Base-by-base conservation (phyloP, 2,113 vertebrate genomes). In the Antennarius striatus region DNA sequence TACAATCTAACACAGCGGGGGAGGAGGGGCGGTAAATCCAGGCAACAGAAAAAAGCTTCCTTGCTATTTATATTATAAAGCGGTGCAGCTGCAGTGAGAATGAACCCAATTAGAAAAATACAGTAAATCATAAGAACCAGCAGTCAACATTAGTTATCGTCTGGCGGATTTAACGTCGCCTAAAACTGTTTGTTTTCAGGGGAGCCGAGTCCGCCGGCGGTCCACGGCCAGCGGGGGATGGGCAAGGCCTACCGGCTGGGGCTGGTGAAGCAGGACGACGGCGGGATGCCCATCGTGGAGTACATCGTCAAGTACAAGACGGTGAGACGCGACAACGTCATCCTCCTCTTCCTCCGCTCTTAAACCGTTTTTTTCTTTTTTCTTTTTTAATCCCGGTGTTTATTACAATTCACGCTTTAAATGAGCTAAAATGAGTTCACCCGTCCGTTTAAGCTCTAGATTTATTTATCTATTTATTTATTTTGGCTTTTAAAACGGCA, bases 251-350 rank as follows among this genome's bases (percentile, higher is more conserved):
- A 96, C 89, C 92, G 95, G 73, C 92, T 99, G 51, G 96, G 95
- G 52, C 94, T 99, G 85, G 96, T 95, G 71, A 98, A 98, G 76
- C 98, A 99, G 81, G 98, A 99, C 39, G 98, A 99, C 22, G 97
- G 98, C 58, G 98, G 98, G 10, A 95, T 98, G 63, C 96, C 98
- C 55, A 98, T 99, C 66, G 87, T 99, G 89, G 96, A 98, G 88
- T 99, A 99, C 61, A 96, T 99, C 3, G 93, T 99, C 68, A 99
- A 97, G 87, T 99, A 99, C 52, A 95, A 96, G 88, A 96, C 95
- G 79, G 98, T 99, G 90, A 96, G 96, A 95, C 69, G 15, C 32
- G 32, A 4, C 32, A 7, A 1, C 32, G 32, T 7, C 32, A 36
- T 36, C 32, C 5, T 1, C 32, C 32, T 5, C 32, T 36, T 36